Evolutionary conservation across 2,888 invertebrate genomes (phyloP), one percentile per base, ranked within the genome.

Genomic region (Horisme vitalbata): DNA sequence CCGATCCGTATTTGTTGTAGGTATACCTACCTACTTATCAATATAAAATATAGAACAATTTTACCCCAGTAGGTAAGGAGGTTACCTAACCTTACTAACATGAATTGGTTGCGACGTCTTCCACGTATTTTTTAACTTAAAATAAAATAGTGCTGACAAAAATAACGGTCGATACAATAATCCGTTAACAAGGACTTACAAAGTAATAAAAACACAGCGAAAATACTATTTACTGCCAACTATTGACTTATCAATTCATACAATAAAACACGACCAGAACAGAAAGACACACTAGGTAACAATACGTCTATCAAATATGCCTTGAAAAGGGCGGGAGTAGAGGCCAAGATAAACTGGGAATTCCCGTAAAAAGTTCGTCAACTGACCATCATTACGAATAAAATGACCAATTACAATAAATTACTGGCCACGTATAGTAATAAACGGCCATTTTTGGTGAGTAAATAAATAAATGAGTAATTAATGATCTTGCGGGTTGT

Each of bases 361-460:
- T 27, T n/a, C 14, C 26, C 13, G 41, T 60, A 63, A 60, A 69
- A 67, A 63, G 57, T 61, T 55, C 66, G 60, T 59, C 65, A 66
- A 61, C 60, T 65, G 61, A 57, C 58, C 68, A 66, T 74, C 75
- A 74, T 78, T 78, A 68, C 77, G 73, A 71, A 75, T 78, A 68
- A 78, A 75, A 63, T 65, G 71, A 77, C 75, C 85, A 86, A 86
- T 87, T 80, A 84, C 76, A 79, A 84, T 87, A 86, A 85, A 83
- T 83, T 78, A 79, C 72, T 60, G 61, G 59, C 65, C 63, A 60
- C 65, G 66, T 64, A 70, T 66, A 69, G 78, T 61, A 79, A 79
- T 81, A 80, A 80, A 75, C 73, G 57, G 75, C 82, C 83, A 77
- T 83, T 84, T 86, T 80, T 71, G 41, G 79, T 75, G 75, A 76